Evolutionary conservation across 2,113 vertebrate species (phyloP).

Genomic region (Crocuta crocuta): DNA sequence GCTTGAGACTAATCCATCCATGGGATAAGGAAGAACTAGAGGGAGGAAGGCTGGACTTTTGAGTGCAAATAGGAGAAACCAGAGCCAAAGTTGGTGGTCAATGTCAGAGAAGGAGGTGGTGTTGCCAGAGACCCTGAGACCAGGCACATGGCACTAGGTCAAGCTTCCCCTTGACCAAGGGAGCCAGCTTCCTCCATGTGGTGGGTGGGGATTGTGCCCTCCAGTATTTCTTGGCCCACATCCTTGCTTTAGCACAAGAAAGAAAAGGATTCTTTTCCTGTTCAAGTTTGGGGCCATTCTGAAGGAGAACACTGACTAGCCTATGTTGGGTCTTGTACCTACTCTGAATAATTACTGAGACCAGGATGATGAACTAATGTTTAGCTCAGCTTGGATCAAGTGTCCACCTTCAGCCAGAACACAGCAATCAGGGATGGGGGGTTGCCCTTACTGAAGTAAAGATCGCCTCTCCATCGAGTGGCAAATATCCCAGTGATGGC

Average conservation of each 20-base stretch:
- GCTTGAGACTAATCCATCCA: not conserved
- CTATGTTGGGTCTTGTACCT: not conserved
- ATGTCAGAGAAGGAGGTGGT: not conserved
- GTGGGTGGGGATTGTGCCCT: fast-evolving
- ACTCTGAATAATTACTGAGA: not conserved
- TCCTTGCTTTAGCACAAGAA: not conserved
- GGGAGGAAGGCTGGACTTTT: not conserved
- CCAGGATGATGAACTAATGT: not conserved
- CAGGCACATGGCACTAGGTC: fast-evolving
- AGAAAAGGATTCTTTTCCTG: not conserved
- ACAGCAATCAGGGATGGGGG: not conserved
- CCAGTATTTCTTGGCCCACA: fast-evolving
- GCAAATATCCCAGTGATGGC: not conserved
- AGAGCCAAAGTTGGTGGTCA: not conserved
- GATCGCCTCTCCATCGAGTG: not conserved
- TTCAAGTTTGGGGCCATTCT: not conserved
- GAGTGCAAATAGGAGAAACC: not conserved
- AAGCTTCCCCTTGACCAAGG: fast-evolving
- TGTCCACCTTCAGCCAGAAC: not conserved
- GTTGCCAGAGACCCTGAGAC: not conserved
- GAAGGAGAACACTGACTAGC: not conserved
- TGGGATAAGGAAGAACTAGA: not conserved
- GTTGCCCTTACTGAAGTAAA: not conserved
- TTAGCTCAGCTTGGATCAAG: not conserved
- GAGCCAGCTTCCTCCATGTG: not conserved